Percentiles rank a stretch among this genome's conserved stretches.
phyloP scores from a whole-genome alignment of 2,797 vertebrate genomes.

The Ciconia nigra region DNA sequence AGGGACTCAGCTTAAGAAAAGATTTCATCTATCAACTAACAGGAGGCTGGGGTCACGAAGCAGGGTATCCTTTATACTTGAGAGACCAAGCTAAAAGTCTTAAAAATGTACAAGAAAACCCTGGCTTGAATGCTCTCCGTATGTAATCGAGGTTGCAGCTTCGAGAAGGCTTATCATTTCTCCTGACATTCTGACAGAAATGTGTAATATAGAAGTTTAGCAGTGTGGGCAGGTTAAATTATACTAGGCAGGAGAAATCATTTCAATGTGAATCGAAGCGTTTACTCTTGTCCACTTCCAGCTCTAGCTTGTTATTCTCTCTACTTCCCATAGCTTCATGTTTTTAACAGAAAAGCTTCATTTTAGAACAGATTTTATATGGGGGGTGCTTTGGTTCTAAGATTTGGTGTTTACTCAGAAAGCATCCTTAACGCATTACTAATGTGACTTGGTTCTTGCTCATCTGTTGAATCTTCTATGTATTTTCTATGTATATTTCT shows the following conservation, averaged over 20 bases:
- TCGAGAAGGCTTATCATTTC: constrained; percentile 66
- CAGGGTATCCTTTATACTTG: constrained; percentile 63
- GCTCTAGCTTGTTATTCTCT: constrained; percentile 5
- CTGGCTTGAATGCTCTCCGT: constrained; percentile 20
- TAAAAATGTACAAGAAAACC: constrained; percentile 33
- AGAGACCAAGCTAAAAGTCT: constrained; percentile 67
- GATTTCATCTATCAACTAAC: constrained; percentile 74
- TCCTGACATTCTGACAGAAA: constrained; percentile 69
- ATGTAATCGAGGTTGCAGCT: constrained; percentile 54
- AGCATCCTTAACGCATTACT: neutral
- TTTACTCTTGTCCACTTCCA: constrained; percentile 52
- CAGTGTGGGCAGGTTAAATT: constrained; percentile 70
- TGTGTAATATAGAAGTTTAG: constrained; percentile 65
- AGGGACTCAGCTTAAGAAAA: constrained; percentile 68
- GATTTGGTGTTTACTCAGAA: neutral
- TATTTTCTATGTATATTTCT: neutral
- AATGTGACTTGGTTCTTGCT: neutral
- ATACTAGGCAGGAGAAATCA: constrained; percentile 64
- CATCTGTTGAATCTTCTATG: neutral
- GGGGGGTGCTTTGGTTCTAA: neutral
- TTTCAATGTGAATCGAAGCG: constrained; percentile 64
- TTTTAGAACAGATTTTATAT: neutral
- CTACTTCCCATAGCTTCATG: neutral
- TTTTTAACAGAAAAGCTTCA: neutral
- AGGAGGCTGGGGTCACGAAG: constrained; percentile 72